A percentile compares a stretch with the other conserved stretches of the same genome.
Evolutionary conservation across 2,888 invertebrate genomes (phyloP).

Genomic region (Podotricha telesiphe): DNA sequence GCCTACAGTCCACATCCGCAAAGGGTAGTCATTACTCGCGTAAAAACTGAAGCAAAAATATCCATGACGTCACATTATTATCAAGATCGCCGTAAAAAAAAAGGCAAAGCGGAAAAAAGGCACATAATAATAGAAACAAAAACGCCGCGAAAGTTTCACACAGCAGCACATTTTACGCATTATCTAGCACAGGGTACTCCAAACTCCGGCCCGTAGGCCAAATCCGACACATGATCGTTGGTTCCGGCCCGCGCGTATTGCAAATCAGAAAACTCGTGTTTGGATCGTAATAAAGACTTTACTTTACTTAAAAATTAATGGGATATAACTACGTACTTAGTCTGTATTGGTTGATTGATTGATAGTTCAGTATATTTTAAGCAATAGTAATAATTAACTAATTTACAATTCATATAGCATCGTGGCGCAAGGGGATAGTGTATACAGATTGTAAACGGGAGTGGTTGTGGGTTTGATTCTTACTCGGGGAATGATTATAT

Average conservation of each 20-base stretch:
- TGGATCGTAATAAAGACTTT: neutral
- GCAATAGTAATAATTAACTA: too few species aligned
- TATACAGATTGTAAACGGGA: too few species aligned
- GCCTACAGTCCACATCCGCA: constrained; percentile 43
- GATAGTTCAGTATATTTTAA: neutral
- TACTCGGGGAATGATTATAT: too few species aligned
- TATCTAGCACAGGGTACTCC: constrained; percentile 51
- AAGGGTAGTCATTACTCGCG: constrained; percentile 45
- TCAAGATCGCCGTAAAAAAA: constrained; percentile 57
- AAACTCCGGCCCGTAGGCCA: constrained; percentile 27
- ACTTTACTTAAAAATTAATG: neutral
- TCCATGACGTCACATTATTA: constrained; percentile 50
- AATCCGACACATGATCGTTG: constrained; percentile 21
- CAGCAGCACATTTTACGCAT: constrained; percentile 59
- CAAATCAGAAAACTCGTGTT: constrained; percentile 32
- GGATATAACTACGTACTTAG: neutral
- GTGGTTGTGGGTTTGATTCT: too few species aligned
- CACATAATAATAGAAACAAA: constrained; percentile 64
- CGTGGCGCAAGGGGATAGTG: too few species aligned
- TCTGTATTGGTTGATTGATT: neutral
- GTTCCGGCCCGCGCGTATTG: constrained; percentile 13
- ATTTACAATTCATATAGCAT: too few species aligned
- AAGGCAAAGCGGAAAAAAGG: constrained; percentile 56
- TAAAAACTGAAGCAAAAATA: constrained; percentile 47
- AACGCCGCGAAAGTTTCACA: constrained; percentile 61